Evolutionary conservation across 2,113 vertebrate genomes (phyloP), one percentile per base, ranked within the genome.

Genomic region (Syngnathus typhle): DNA sequence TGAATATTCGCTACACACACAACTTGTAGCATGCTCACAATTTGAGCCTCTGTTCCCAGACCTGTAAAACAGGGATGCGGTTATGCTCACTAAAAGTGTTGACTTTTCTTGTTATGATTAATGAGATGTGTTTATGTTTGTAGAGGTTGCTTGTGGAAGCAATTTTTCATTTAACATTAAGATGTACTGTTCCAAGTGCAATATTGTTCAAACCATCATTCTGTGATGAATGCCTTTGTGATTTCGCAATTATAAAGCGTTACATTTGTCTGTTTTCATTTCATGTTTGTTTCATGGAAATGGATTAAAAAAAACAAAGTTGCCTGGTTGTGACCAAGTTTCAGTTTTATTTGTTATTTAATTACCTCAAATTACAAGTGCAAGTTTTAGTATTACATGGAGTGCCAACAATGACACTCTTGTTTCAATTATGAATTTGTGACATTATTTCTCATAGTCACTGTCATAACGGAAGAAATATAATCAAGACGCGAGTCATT

Each of bases 1-100:
- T 99, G 0, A 99, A 98, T 70, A 94, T 99, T 70, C 94, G 95
- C 62, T 95, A 98, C 81, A 92, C 91, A 1, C 93, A 98, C 90
- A 95, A 93, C 88, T 86, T 95, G 85, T 95, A 98, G 85, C 81
- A 59, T 69, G 60, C n/a, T 47, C 27, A 12, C 67, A 46, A 13
- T 67, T 46, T 55, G 85, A 84, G 89, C 82, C 79, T 82, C 80
- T 90, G 67, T 72, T 82, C 69, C 62, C 63, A 19, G 61, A 70
- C 79, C 78, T 84, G 84, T 88, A 54, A 78, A 69, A 84, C 80
- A 82, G 78, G 76, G 64, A 65, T 18, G 68, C 64, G 66, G 43
- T 56, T 19, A 77, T 64, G 82, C 83, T 87, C 81, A 44, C 70
- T 82, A 87, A 89, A 84, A 81, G 54, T 84, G 70, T 86, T 15